These are phyloP conservation scores for Lithophane semibrunnea DNA, from an alignment of 2,888 invertebrate species.

Conservation along the genomic window DNA sequence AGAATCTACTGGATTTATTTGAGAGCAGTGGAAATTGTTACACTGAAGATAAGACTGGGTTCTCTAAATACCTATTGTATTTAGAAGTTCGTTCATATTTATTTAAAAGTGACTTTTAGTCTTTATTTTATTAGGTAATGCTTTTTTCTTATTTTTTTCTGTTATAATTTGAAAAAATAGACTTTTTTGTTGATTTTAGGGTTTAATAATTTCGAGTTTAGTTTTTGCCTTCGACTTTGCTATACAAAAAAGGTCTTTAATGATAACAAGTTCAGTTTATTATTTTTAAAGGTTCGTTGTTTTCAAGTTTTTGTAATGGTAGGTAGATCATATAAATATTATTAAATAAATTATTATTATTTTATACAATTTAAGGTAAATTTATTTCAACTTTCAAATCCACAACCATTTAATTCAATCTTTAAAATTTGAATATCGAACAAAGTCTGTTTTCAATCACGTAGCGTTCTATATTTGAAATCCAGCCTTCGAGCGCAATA, in stretches of 20 bases:
- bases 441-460: constrained; percentile 35
- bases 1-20: background rate
- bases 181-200: background rate
- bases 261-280: background rate
- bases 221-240: background rate
- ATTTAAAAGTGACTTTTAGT: background rate
- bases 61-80: background rate
- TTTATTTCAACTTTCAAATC: background rate
- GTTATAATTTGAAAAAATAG: background rate
- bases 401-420: background rate
- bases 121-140: background rate
- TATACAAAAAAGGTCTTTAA: constrained; percentile 1
- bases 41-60: background rate
- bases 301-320: background rate
- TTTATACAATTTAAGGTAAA: background rate
- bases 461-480: constrained; percentile 44
- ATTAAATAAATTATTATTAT: background rate
- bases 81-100: background rate
- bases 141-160: background rate
- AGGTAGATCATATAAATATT: background rate
- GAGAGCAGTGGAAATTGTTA: background rate
- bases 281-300: background rate
- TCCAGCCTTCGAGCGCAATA: constrained; percentile 30
- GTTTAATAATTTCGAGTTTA: background rate
- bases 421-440: constrained; percentile 34